Conservation (phyloP, 2,113 vertebrate genomes). For the Panurus biarmicus region DNA sequence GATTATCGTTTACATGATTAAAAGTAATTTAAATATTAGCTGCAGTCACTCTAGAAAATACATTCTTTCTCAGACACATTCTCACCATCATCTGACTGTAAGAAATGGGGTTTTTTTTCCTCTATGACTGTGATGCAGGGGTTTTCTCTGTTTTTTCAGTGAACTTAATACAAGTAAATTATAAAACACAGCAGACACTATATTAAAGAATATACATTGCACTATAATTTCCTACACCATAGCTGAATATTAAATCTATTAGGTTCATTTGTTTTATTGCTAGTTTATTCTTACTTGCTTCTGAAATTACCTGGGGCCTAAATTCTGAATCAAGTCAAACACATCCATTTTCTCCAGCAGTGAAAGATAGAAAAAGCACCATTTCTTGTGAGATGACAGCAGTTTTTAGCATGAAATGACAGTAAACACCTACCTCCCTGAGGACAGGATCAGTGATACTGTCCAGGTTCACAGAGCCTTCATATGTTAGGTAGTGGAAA, state of each 20-base stretch:
- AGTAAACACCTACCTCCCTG: slow-evolving; percentile 82
- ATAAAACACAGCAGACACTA: not conserved
- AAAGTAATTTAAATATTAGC: not conserved
- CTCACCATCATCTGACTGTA: not conserved
- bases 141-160: not conserved
- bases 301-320: not conserved
- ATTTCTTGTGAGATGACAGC: not conserved
- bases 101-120: not conserved
- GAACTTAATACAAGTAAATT: not conserved
- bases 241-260: not conserved
- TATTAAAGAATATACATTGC: not conserved
- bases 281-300: not conserved
- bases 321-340: not conserved
- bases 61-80: not conserved
- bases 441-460: slow-evolving; percentile 85
- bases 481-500: slow-evolving; percentile 95
- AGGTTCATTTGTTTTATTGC: not conserved
- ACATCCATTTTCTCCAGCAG: not conserved
- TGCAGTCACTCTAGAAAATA: not conserved
- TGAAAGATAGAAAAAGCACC: not conserved
- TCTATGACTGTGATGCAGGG: not conserved
- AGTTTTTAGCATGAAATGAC: not conserved
- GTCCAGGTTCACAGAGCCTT: slow-evolving; percentile 91
- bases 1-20: not conserved
- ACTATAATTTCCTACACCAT: not conserved